Percentiles rank a stretch among this genome's conserved stretches.
These are phyloP conservation scores for Drosophila paulistorum DNA, from an alignment of 1,140 invertebrate species.

Conservation along the genomic window DNA sequence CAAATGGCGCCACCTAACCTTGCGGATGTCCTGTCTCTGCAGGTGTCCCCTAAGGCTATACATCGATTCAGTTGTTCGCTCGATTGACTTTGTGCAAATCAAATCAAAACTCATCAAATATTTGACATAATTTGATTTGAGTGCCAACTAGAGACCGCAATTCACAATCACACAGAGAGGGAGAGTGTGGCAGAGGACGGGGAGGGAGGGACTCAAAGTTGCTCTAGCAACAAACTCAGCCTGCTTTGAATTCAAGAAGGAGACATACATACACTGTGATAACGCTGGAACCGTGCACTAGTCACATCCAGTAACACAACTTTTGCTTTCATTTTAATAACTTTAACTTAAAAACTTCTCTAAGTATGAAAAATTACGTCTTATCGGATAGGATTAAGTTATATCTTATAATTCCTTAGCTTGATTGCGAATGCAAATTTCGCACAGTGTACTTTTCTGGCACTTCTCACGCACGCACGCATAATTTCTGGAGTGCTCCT, in stretches of 20 bases:
- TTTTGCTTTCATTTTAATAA: too few relatives aligned
- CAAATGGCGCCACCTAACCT: conserved; percentile 45
- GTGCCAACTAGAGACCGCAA: conserved; percentile 31
- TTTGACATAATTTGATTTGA: conserved; percentile 54
- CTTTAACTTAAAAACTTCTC: too few relatives aligned
- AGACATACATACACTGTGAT: conserved; percentile 11
- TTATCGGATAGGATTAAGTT: too few relatives aligned
- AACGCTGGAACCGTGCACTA: not conserved
- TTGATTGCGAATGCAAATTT: not conserved
- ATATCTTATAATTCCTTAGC: too few relatives aligned
- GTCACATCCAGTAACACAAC: too few relatives aligned
- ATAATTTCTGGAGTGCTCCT: conserved; percentile 75
- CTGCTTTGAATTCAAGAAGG: conserved; percentile 8
- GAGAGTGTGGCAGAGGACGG: not conserved
- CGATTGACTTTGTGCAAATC: conserved; percentile 42
- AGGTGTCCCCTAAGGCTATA: conserved; percentile 32
- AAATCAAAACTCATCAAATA: conserved; percentile 61
- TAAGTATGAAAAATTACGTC: too few relatives aligned
- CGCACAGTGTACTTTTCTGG: conserved; percentile 14
- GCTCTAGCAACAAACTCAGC: conserved; percentile 23
- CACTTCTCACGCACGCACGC: conserved; percentile 49
- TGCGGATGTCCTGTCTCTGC: conserved; percentile 59
- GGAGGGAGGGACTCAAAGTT: conserved; percentile 18
- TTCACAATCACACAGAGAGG: not conserved
- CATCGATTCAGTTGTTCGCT: conserved; percentile 2